Percentiles rank a stretch among this genome's conserved stretches.
Conservation (phyloP, 2,888 invertebrate species). For the Glaucopsyche alexis region DNA sequence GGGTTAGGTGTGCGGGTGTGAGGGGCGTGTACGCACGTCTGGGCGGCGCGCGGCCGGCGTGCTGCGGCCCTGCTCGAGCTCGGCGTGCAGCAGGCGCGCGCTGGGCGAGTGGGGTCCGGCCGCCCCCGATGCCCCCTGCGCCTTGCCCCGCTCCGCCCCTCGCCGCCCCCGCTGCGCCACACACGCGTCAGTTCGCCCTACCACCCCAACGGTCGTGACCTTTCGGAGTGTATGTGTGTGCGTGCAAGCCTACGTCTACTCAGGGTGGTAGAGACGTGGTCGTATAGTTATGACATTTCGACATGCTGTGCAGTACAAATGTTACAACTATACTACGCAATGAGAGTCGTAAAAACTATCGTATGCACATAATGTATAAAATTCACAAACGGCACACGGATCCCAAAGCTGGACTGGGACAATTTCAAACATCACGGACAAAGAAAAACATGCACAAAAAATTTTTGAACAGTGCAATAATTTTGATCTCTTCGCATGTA, state of each 20-base stretch:
- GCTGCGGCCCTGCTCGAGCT: conserved; percentile 75
- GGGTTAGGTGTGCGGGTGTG: conserved; percentile 43
- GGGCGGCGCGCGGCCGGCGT: conserved; percentile 62
- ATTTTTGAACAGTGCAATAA: conserved; percentile 24
- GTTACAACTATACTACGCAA: conserved; percentile 18
- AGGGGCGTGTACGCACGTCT: conserved; percentile 38
- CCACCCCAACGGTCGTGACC: conserved; percentile 32
- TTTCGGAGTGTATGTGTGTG: conserved; percentile 24
- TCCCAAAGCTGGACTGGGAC: conserved; percentile 32
- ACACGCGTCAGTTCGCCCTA: conserved; percentile 44
- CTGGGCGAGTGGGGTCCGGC: conserved; percentile 42
- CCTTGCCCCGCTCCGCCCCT: conserved; percentile 45
- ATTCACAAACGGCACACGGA: conserved; percentile 29
- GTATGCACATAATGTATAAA: conserved; percentile 29
- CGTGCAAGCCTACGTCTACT: conserved; percentile 31
- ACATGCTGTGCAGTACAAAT: neutral
- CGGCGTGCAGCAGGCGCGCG: conserved; percentile 72
- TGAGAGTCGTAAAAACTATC: conserved; percentile 21
- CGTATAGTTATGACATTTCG: conserved; percentile 20
- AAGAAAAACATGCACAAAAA: conserved; percentile 31
- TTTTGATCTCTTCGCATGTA: conserved; percentile 12
- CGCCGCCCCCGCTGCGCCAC: conserved; percentile 46
- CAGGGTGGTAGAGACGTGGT: conserved; percentile 34
- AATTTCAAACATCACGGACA: conserved; percentile 29
- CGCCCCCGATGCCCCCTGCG: conserved; percentile 41